Conservation (phyloP, 35 echinoderm and acorn worm species). For the Patiria miniata region DNA sequence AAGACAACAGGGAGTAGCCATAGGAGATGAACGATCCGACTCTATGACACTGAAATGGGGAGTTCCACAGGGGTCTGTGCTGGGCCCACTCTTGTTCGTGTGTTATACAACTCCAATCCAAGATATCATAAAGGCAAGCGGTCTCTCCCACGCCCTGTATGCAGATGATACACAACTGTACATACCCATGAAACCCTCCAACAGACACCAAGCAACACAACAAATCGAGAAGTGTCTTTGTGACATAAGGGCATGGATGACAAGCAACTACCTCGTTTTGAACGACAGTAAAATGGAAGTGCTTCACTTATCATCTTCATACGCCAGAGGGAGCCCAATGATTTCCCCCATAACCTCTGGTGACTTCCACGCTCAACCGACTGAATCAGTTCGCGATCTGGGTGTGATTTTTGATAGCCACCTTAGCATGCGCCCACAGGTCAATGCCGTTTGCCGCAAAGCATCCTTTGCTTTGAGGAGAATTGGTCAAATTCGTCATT, state of each 20-base stretch:
- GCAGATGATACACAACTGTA: slow-evolving; percentile 34
- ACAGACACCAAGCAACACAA: no score
- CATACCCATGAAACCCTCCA: background rate
- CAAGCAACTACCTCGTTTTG: no score
- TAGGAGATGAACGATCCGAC: background rate
- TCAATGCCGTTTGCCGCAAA: background rate
- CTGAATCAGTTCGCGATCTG: slow-evolving; percentile 11
- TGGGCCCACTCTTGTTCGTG: slow-evolving; percentile 48
- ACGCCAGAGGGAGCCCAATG: background rate
- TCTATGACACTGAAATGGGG: background rate
- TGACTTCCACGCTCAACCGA: slow-evolving; percentile 18
- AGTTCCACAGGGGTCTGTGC: slow-evolving; percentile 7
- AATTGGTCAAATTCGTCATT: slow-evolving; percentile 5
- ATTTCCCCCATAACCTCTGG: background rate
- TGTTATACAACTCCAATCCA: slow-evolving; percentile 62
- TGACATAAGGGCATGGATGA: slow-evolving; percentile 14
- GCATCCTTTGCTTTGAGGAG: no score
- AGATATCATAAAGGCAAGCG: slow-evolving; percentile 46
- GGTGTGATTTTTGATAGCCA: background rate
- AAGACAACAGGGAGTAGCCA: background rate
- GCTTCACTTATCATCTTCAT: slow-evolving; percentile 12
- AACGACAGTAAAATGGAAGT: slow-evolving; percentile 29
- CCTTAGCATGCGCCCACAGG: background rate
- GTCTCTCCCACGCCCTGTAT: background rate
- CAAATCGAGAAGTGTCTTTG: background rate